Evolutionary conservation across 1,140 invertebrate genomes (phyloP).

Genomic region (Aporrectodea caliginosa): DNA sequence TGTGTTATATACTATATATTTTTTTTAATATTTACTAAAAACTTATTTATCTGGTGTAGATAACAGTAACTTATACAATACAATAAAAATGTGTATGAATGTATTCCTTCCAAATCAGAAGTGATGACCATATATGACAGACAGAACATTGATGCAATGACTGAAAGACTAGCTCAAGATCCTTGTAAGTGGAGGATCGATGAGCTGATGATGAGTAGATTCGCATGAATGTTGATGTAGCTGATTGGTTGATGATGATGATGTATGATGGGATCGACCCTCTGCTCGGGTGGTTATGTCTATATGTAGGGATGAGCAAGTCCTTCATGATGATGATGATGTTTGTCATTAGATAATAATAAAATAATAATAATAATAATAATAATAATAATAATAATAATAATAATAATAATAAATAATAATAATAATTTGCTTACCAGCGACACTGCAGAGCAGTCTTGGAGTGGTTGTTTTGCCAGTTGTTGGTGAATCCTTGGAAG

Average conservation of each 20-base stretch:
- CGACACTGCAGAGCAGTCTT: constrained; percentile 27
- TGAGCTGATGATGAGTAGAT: not conserved
- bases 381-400: constrained; percentile 12
- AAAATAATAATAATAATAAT: constrained; percentile 3
- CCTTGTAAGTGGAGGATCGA: too few relatives aligned
- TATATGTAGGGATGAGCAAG: not conserved
- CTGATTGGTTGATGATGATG: not conserved
- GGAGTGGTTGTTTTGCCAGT: constrained; percentile 3
- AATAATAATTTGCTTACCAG: not conserved
- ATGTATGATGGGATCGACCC: not conserved
- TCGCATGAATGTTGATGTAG: not conserved
- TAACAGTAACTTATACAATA: too few relatives aligned
- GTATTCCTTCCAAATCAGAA: too few relatives aligned
- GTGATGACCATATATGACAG: too few relatives aligned
- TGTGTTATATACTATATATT: too few relatives aligned
- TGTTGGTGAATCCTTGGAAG: constrained; percentile 60
- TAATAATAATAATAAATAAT: not conserved
- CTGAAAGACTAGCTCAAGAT: too few relatives aligned
- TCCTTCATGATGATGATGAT: not conserved
- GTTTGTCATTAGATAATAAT: not conserved
- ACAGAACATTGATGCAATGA: too few relatives aligned
- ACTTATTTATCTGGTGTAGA: too few relatives aligned
- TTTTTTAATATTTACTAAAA: too few relatives aligned
- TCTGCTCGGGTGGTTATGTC: not conserved
- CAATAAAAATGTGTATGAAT: too few relatives aligned